A percentile compares a stretch with the other conserved stretches of the same genome.
phyloP scores from a whole-genome alignment of 2,888 invertebrate genomes.

The Drosophila trichaetosa region DNA sequence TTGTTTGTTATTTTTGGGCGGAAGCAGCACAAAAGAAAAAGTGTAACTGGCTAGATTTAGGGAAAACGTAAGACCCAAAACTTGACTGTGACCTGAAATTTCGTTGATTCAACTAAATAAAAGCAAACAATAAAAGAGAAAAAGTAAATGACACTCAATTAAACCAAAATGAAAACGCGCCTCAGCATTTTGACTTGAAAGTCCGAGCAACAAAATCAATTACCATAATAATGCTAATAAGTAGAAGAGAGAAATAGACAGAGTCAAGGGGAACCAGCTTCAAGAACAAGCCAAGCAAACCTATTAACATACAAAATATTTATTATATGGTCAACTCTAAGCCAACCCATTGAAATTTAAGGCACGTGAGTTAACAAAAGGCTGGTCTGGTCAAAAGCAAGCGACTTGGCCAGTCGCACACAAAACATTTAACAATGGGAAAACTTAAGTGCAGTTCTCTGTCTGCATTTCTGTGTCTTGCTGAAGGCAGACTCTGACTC shows the following conservation, averaged over 20 bases:
- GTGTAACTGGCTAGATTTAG: conserved; percentile 17
- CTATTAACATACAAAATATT: conserved; percentile 40
- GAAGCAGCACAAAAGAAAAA: conserved; percentile 58
- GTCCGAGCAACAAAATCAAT: conserved; percentile 43
- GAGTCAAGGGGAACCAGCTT: conserved; percentile 13
- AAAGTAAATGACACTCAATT: conserved; percentile 49
- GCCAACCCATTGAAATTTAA: conserved; percentile 41
- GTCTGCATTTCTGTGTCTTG: conserved; percentile 18
- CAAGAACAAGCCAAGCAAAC: conserved; percentile 13
- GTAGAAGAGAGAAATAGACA: conserved; percentile 27
- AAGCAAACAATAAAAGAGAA: conserved; percentile 35
- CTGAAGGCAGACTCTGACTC: conserved; percentile 32
- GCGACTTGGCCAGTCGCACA: conserved; percentile 21
- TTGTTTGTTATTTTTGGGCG: conserved; percentile 22
- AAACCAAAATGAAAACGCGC: conserved; percentile 46
- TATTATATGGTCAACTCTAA: conserved; percentile 18
- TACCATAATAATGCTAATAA: conserved; percentile 70
- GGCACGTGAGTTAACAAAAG: conserved; percentile 48
- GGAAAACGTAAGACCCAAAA: conserved; percentile 9
- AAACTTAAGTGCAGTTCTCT: conserved; percentile 22
- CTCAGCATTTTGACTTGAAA: conserved; percentile 9
- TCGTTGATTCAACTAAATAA: conserved; percentile 55
- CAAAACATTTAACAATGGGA: conserved; percentile 37
- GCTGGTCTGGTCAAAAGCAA: conserved; percentile 23
- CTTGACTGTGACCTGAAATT: conserved; percentile 1